These are phyloP conservation scores for Eonycteris spelaea DNA, from an alignment of 2,113 vertebrate species.

Conservation along the genomic window DNA sequence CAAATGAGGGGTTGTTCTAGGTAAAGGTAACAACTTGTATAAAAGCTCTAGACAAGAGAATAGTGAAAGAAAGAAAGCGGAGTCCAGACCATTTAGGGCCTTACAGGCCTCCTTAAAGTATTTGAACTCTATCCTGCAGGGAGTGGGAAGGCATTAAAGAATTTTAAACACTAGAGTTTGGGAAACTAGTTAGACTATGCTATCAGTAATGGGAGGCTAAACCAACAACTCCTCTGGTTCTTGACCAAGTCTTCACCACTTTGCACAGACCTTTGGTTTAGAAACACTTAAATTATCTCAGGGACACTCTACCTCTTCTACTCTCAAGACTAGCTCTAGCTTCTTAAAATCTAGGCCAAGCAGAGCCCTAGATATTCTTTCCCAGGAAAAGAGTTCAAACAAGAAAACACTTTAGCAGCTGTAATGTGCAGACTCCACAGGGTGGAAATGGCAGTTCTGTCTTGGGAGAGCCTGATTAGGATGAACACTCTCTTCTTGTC, in stretches of 20 bases:
- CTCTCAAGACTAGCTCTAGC: background rate
- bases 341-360: constrained; percentile 12
- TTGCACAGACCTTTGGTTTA: constrained; percentile 31
- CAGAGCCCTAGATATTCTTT: background rate
- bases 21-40: background rate
- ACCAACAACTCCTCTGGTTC: background rate
- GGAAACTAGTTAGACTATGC: background rate
- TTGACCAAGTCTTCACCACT: background rate
- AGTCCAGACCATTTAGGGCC: background rate
- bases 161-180: background rate
- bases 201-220: background rate
- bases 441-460: background rate
- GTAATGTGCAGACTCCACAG: background rate
- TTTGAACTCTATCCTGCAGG: background rate
- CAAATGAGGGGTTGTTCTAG: background rate
- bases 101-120: background rate
- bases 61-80: background rate
- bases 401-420: background rate
- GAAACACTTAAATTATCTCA: background rate
- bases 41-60: background rate
- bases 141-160: background rate
- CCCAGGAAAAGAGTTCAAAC: background rate
- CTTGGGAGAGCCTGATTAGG: background rate
- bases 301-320: background rate
- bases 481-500: background rate